phyloP scores from a whole-genome alignment of 2,888 invertebrate genomes.

The Trichopoda pennipes region DNA sequence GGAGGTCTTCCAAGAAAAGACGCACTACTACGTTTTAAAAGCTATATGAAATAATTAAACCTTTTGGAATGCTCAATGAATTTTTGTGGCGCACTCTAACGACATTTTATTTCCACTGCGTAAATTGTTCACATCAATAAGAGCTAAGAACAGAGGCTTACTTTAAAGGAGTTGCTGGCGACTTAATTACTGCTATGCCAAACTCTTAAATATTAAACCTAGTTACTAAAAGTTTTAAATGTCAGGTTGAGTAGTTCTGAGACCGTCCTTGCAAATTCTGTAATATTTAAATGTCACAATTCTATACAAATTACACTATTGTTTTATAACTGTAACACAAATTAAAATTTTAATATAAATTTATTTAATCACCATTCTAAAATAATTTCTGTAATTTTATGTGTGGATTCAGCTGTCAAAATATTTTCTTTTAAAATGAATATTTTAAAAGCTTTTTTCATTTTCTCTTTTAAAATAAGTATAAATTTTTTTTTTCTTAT shows the following conservation, averaged over 20 bases:
- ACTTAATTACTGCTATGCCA: too few relatives aligned
- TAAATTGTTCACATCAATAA: too few relatives aligned
- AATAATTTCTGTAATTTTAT: conserved; percentile 81
- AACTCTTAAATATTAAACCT: too few relatives aligned
- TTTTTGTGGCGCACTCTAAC: too few relatives aligned
- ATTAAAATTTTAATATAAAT: conserved; percentile 50
- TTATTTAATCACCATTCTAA: conserved; percentile 79
- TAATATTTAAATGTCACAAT: not conserved
- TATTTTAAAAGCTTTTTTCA: conserved; percentile 68
- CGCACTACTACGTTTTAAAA: too few relatives aligned
- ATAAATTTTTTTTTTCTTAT: not conserved
- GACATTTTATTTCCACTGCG: too few relatives aligned
- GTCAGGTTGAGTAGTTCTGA: not conserved
- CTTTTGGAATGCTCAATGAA: too few relatives aligned
- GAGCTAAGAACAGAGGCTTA: too few relatives aligned
- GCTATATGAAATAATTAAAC: too few relatives aligned
- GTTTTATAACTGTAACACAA: conserved; percentile 22
- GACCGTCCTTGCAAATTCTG: not conserved
- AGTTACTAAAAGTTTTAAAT: too few relatives aligned
- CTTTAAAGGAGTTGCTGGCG: too few relatives aligned
- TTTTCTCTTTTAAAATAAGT: not conserved
- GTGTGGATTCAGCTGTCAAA: conserved; percentile 81
- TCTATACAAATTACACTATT: conserved; percentile 1
- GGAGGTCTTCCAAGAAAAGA: too few relatives aligned
- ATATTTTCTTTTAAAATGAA: conserved; percentile 47